Evolutionary conservation across 2,797 vertebrate species (phyloP).

Genomic region (Myripristis murdjan): DNA sequence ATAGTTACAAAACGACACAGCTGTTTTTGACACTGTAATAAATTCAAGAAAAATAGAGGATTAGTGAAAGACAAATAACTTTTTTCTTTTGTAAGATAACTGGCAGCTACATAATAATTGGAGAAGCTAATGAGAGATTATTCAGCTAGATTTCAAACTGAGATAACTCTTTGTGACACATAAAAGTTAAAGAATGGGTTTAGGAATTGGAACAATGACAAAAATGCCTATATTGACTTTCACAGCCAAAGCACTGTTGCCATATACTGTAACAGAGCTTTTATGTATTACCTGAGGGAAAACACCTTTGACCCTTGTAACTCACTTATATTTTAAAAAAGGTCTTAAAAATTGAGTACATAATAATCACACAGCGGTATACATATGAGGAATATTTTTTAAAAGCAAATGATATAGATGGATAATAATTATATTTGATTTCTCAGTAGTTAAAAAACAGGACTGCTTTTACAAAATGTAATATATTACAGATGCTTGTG

Average conservation of each 20-base stretch:
- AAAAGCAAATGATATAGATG: slow-evolving; percentile 3
- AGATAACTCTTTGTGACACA: too few species aligned
- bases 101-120: not conserved
- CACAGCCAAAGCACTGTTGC: not conserved
- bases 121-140: too few species aligned
- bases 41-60: too few species aligned
- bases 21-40: too few species aligned
- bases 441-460: not conserved
- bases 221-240: too few species aligned
- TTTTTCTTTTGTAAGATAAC: not conserved
- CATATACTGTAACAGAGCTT: not conserved
- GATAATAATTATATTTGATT: not conserved
- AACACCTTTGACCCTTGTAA: slow-evolving; percentile 16
- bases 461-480: not conserved
- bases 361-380: not conserved
- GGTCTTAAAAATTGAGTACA: slow-evolving; percentile 3
- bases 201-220: too few species aligned
- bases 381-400: too few species aligned
- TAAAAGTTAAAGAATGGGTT: too few species aligned
- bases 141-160: too few species aligned
- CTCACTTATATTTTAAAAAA: slow-evolving; percentile 8
- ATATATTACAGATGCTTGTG: not conserved
- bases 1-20: too few species aligned
- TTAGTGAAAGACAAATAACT: too few species aligned
- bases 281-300: not conserved